Evolutionary conservation across 2,888 invertebrate species (phyloP).

Genomic region (Charanyca ferruginea): DNA sequence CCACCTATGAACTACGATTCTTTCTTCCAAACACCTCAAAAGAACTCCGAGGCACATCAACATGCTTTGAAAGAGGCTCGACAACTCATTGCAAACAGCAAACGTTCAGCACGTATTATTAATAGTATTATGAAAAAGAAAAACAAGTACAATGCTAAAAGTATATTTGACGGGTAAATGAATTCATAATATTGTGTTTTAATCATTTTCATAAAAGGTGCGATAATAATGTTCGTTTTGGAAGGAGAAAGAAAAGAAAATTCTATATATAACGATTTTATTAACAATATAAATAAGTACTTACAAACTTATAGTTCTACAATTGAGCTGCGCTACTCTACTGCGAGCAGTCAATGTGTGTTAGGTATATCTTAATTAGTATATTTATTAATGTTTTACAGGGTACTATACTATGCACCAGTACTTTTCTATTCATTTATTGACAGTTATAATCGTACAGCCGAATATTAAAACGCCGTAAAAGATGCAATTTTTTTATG

Average conservation of each 20-base stretch:
- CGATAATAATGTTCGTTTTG: background rate
- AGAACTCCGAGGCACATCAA: conserved; percentile 46
- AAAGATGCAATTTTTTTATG: background rate
- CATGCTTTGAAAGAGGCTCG: conserved; percentile 67
- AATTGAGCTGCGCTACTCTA: conserved; percentile 91
- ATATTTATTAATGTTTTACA: conserved; percentile 66
- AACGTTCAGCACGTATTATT: conserved; percentile 62
- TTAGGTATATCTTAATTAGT: conserved; percentile 71
- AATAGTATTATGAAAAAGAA: conserved; percentile 49
- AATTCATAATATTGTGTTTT: conserved; percentile 4
- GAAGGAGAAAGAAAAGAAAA: conserved; percentile 62
- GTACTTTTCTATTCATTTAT: conserved; percentile 70
- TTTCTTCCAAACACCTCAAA: conserved; percentile 46
- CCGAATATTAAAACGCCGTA: conserved; percentile 57
- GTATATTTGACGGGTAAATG: conserved; percentile 40
- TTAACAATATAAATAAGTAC: conserved; percentile 91
- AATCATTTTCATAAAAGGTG: background rate
- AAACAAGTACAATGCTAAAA: conserved; percentile 30
- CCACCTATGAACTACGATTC: conserved; percentile 46
- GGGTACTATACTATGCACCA: conserved; percentile 82
- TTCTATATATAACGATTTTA: conserved; percentile 90
- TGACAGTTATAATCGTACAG: conserved; percentile 58
- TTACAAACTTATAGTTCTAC: conserved; percentile 89
- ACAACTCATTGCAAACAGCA: conserved; percentile 71
- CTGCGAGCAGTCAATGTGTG: conserved; percentile 89